A percentile compares a stretch with the other conserved stretches of the same genome.
Evolutionary conservation across 2,797 vertebrate genomes (phyloP).

Genomic region (Coregonus suidteri): DNA sequence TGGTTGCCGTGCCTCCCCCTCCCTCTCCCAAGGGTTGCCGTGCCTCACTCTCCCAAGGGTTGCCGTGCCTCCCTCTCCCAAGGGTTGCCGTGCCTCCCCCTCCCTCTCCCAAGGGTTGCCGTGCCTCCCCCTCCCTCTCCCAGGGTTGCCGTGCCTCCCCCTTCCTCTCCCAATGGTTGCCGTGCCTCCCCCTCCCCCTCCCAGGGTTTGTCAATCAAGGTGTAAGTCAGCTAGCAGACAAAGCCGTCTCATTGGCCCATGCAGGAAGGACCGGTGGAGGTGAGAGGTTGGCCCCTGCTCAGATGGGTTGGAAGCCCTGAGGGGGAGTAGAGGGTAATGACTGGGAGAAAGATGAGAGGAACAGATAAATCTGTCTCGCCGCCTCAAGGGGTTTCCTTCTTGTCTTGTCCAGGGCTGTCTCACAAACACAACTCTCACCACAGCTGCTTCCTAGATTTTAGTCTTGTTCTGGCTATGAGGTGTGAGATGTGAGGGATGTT

Average conservation of each 20-base stretch:
- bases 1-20: no score
- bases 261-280: constrained; percentile 14
- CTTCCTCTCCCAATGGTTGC: neutral
- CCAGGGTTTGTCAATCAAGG: constrained; percentile 25
- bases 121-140: no score
- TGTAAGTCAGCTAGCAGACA: constrained; percentile 41
- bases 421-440: constrained; percentile 7
- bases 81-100: no score
- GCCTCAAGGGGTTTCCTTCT: constrained; percentile 3
- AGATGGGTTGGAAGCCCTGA: constrained; percentile 25
- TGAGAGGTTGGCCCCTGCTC: constrained; percentile 33
- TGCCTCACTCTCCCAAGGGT: no score
- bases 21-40: no score
- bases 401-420: constrained; percentile 14
- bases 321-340: constrained; percentile 16
- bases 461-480: neutral
- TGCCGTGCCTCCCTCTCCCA: no score
- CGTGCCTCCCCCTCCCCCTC: constrained; percentile 4
- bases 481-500: neutral
- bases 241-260: constrained; percentile 2
- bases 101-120: no score
- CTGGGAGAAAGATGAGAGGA: neutral
- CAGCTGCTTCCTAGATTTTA: neutral
- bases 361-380: constrained; percentile 32
- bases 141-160: no score